These are phyloP conservation scores for Platyrinchus mystaceus DNA, from an alignment of 2,797 vertebrate genomes.

Conservation along the genomic window DNA sequence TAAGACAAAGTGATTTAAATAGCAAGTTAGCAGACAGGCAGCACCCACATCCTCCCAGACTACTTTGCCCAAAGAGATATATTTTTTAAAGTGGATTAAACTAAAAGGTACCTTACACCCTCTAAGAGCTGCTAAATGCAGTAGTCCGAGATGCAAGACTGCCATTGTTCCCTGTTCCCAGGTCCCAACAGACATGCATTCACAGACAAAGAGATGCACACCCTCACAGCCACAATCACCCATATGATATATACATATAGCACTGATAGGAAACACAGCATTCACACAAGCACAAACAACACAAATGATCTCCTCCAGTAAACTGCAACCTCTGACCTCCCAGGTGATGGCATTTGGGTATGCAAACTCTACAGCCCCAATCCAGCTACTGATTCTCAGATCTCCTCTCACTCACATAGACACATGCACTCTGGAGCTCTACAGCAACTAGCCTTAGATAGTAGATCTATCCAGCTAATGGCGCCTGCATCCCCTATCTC, in stretches of 20 bases:
- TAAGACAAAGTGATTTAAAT: neutral
- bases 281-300: neutral
- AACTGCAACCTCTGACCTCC: neutral
- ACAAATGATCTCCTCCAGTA: neutral
- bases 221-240: neutral
- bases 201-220: neutral
- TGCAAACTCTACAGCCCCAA: accelerated
- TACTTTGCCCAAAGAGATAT: neutral
- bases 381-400: neutral
- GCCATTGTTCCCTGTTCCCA: neutral
- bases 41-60: neutral
- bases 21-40: neutral
- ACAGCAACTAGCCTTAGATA: neutral
- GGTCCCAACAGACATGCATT: too few species aligned
- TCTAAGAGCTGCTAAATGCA: neutral
- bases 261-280: neutral
- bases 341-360: neutral
- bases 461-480: neutral
- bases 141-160: neutral
- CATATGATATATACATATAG: accelerated
- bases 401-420: neutral
- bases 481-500: neutral
- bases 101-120: neutral
- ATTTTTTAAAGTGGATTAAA: neutral
- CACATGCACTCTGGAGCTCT: neutral